Evolutionary conservation across 2,888 invertebrate species (phyloP).

Genomic region (Pachycephus smyrnensis): DNA sequence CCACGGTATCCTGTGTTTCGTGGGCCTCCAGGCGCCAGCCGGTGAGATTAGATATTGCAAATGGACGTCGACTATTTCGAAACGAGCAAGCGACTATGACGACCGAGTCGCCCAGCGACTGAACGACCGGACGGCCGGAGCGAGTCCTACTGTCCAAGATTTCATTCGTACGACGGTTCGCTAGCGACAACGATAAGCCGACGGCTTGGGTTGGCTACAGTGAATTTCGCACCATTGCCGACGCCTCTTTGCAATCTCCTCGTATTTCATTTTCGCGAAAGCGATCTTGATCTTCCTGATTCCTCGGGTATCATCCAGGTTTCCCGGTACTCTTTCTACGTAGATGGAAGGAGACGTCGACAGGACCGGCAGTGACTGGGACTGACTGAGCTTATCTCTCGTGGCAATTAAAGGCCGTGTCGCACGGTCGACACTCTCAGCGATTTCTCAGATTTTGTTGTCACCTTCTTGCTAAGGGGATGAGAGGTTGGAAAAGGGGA

Average conservation of each 20-base stretch:
- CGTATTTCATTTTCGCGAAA: conserved; percentile 30
- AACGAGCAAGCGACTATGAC: background rate
- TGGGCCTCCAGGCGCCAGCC: conserved; percentile 20
- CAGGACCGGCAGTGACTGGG: background rate
- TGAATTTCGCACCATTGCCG: conserved; percentile 25
- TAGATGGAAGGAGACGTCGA: background rate
- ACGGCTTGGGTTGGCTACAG: background rate
- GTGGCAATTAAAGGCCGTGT: background rate
- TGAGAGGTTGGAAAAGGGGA: background rate
- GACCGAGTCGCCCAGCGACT: too few species aligned
- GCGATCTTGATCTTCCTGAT: conserved; percentile 15
- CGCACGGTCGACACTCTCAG: background rate
- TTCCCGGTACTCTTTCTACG: conserved; percentile 9
- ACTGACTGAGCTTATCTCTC: background rate
- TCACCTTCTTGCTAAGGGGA: background rate
- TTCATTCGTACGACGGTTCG: background rate
- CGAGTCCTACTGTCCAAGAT: background rate
- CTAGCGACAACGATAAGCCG: conserved; percentile 17
- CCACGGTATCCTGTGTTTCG: conserved; percentile 8
- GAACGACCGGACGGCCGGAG: too few species aligned
- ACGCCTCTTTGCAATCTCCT: background rate
- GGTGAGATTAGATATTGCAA: conserved; percentile 55
- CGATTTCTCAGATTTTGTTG: background rate
- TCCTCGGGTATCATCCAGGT: background rate
- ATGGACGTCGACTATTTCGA: conserved; percentile 49